A percentile compares a stretch with the other conserved stretches of the same genome.
Conservation (phyloP, 2,797 vertebrate species). For the Synaphobranchus kaupii region DNA sequence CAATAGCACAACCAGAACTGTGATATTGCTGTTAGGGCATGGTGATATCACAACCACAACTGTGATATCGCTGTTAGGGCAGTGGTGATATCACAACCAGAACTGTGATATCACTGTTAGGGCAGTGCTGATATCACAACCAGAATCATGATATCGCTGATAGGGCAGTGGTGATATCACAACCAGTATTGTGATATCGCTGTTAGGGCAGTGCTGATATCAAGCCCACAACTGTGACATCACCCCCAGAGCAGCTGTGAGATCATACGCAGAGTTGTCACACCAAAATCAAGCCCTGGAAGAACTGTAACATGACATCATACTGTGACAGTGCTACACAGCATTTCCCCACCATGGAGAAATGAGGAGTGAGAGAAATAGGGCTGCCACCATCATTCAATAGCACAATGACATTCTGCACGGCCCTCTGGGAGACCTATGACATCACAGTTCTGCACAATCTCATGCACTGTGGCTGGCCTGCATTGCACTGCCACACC, state of each 20-base stretch:
- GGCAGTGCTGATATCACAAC: neutral
- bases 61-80: neutral
- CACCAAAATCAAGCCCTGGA: neutral
- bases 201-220: neutral
- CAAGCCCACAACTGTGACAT: neutral
- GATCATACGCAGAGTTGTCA: neutral
- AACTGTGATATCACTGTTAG: neutral
- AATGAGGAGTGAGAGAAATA: neutral
- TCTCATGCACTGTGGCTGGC: neutral
- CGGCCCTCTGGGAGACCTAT: neutral
- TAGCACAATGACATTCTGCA: neutral
- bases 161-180: neutral
- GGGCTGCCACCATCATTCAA: neutral
- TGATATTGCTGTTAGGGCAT: neutral
- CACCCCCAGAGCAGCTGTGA: neutral
- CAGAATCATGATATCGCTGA: neutral
- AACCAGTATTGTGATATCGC: neutral
- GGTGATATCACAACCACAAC: neutral
- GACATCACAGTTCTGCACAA: neutral
- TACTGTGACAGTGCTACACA: neutral
- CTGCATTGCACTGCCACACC: neutral
- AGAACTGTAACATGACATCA: neutral
- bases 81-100: neutral
- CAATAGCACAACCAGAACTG: neutral
- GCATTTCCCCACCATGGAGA: neutral